Evolutionary conservation across 1,140 invertebrate genomes (phyloP).

Genomic region (Pissodes strobi): DNA sequence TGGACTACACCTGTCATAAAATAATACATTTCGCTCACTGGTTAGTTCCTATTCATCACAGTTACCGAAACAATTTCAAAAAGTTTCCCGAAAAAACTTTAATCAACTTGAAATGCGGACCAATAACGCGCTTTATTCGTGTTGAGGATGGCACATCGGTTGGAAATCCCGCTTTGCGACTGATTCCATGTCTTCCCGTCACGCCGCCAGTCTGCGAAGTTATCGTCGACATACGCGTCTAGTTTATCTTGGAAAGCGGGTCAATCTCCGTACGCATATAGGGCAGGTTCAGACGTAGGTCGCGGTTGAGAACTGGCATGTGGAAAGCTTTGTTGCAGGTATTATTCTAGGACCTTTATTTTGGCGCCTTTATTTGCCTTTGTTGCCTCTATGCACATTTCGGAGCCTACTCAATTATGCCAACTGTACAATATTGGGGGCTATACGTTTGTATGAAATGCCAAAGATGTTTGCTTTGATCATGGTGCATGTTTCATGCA

Average conservation of each 20-base stretch:
- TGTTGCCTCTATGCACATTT: too few species aligned
- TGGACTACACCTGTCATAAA: slow-evolving; percentile 53
- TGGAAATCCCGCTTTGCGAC: slow-evolving; percentile 36
- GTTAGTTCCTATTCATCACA: slow-evolving; percentile 15
- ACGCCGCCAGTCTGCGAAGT: slow-evolving; percentile 1
- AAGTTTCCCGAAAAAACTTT: not conserved
- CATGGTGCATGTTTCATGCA: too few species aligned
- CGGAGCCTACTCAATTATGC: too few species aligned
- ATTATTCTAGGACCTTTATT: not conserved
- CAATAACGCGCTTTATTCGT: slow-evolving; percentile 16
- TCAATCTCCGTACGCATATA: slow-evolving; percentile 4
- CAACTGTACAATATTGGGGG: too few species aligned
- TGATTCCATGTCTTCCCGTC: slow-evolving; percentile 26
- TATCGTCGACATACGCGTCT: slow-evolving; percentile 5
- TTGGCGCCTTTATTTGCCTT: slow-evolving; percentile 19
- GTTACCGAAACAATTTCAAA: not conserved
- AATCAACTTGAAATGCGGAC: slow-evolving; percentile 15
- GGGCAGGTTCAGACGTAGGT: slow-evolving; percentile 12
- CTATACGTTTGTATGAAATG: too few species aligned
- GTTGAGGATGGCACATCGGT: slow-evolving; percentile 23
- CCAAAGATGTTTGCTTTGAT: too few species aligned
- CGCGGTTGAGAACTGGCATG: not conserved
- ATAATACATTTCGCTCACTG: slow-evolving; percentile 46
- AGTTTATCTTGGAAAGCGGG: slow-evolving; percentile 19
- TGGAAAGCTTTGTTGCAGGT: not conserved